Base-by-base conservation (phyloP, 2,888 invertebrate species). In the Sussaba pulchella region DNA sequence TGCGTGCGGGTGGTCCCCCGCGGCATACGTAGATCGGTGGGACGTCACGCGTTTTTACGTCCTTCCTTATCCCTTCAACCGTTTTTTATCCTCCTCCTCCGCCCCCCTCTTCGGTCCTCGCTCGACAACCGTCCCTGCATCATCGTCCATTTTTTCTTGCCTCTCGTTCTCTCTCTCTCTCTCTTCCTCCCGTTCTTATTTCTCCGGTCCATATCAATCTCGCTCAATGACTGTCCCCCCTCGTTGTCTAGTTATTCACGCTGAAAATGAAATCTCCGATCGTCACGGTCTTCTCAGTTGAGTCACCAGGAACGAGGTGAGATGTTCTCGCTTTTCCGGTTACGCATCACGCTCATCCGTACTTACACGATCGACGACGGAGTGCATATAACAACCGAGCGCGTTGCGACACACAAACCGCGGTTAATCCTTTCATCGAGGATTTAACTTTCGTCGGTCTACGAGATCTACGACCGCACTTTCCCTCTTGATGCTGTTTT, bases 1-100 rank as follows among this genome's bases (percentile, higher is more conserved):
- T 88, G 88, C 88, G 87, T 85, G 90, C 89, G 91, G 91, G 91
- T 91, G 91, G 91, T 91, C 91, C 87, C 89, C 87, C 86, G 87
- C 87, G 88, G 88, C 89, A 88, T 87, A 87, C 85, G 85, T 86
- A 85, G 85, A 88, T 85, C 85, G 84, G 82, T 57, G 82, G 83
- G 85, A 87, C 88, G 85, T 88, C 86, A 85, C 87, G 86, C 86
- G 87, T 88, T 87, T 88, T 87, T 87, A 87, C 86, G 81, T 74
- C 74, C 47, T 78, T 86, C 84, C 81, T 74, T 75, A 78, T 82
- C 75, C 80, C 80, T 78, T 59, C 70, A 63, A 47, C 69, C 63
- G 41, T 80, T 70, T 73, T 70, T 77, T 31, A 31, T 31, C 6
- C 31, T 82, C 54, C 24, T 39, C 81, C 59, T 69, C 75, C 79